These are phyloP conservation scores for Pollenia amentaria DNA, from an alignment of 2,888 invertebrate species.

Conservation along the genomic window DNA sequence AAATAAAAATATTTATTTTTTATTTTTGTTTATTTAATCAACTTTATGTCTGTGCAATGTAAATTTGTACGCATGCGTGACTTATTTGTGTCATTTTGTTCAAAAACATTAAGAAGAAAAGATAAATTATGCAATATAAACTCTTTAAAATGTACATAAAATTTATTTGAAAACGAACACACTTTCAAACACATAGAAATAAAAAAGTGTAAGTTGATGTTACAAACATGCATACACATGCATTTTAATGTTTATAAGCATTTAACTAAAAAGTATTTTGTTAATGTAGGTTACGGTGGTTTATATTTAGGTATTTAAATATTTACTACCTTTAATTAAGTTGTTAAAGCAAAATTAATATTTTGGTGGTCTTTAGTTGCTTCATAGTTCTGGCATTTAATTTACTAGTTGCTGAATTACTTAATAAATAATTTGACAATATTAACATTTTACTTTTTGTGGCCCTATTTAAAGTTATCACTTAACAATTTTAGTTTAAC, in stretches of 20 bases:
- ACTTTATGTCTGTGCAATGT: slow-evolving; percentile 44
- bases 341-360: slow-evolving; percentile 32
- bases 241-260: not conserved
- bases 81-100: slow-evolving; percentile 64
- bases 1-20: slow-evolving; percentile 16
- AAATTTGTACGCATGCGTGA: slow-evolving; percentile 70
- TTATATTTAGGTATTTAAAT: slow-evolving; percentile 34
- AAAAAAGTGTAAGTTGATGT: slow-evolving; percentile 36
- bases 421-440: not conserved
- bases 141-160: slow-evolving; percentile 25
- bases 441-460: not conserved
- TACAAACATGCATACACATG: slow-evolving; percentile 6
- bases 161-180: slow-evolving; percentile 22
- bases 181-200: slow-evolving; percentile 11
- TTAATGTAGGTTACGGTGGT: slow-evolving; percentile 15
- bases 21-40: slow-evolving; percentile 11
- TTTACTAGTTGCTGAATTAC: not conserved
- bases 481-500: not conserved
- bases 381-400: not conserved
- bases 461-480: slow-evolving; percentile 1
- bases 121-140: slow-evolving; percentile 61
- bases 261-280: not conserved
- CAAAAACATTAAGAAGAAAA: slow-evolving; percentile 15
- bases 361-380: not conserved
- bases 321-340: slow-evolving; percentile 9